Evolutionary conservation across 2,113 vertebrate genomes (phyloP).

Genomic region (Tragelaphus imberbis): DNA sequence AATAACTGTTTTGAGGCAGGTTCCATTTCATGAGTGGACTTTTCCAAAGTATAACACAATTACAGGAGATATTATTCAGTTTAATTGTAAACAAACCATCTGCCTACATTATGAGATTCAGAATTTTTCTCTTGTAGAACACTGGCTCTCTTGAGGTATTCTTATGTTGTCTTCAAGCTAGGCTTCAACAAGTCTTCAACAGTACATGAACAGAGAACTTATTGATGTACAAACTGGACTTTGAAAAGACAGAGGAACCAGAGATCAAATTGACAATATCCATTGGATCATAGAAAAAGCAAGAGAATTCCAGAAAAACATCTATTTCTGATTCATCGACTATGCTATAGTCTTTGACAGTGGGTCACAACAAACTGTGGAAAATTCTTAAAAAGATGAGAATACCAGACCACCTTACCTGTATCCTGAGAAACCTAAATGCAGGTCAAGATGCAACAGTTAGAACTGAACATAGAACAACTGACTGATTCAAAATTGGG

Average conservation of each 20-base stretch:
- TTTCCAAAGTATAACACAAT: not conserved
- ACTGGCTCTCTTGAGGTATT: not conserved
- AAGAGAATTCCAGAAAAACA: not conserved
- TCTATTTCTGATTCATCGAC: not conserved
- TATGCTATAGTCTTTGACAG: not conserved
- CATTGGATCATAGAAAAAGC: not conserved
- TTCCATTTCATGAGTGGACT: not conserved
- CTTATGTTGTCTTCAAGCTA: not conserved
- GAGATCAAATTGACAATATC: not conserved
- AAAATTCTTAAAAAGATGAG: not conserved
- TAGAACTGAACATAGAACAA: accelerated
- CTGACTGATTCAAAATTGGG: not conserved
- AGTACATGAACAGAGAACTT: not conserved
- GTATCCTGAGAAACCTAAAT: not conserved
- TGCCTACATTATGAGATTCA: not conserved
- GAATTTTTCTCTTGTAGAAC: not conserved
- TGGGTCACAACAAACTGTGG: not conserved
- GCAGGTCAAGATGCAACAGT: not conserved
- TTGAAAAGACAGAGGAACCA: not conserved
- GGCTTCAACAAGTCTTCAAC: not conserved
- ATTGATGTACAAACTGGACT: not conserved
- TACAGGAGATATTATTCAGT: accelerated
- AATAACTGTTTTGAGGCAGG: not conserved
- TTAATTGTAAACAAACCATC: not conserved
- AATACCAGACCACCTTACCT: not conserved